Evolutionary conservation across 2,113 vertebrate species (phyloP).

Genomic region (Odocoileus virginianus): DNA sequence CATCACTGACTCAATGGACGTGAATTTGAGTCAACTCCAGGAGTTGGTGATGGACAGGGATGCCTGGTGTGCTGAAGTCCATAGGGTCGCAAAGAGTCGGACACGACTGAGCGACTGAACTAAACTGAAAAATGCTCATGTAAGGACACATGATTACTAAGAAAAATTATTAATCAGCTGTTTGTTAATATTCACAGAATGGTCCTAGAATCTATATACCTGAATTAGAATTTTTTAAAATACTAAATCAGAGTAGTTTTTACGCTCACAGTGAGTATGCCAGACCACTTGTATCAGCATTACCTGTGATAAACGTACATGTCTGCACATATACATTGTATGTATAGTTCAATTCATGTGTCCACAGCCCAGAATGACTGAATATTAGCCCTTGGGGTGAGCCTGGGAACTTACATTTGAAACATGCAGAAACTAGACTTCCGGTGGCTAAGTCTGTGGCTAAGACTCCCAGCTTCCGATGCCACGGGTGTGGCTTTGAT

Average conservation of each 20-base stretch:
- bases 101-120: not conserved
- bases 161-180: not conserved
- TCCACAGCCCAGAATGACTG: not conserved
- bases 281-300: not conserved
- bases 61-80: not conserved
- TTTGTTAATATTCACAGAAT: not conserved
- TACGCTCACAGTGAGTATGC: not conserved
- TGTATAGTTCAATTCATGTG: not conserved
- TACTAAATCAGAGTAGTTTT: not conserved
- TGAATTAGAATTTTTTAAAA: not conserved
- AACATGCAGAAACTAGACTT: not conserved
- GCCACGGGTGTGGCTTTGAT: accelerated
- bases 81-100: accelerated
- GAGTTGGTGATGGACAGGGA: not conserved
- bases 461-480: not conserved
- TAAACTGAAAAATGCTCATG: not conserved
- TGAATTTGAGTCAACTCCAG: not conserved
- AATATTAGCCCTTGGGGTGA: not conserved
- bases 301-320: not conserved
- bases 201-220: not conserved
- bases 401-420: not conserved
- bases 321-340: not conserved
- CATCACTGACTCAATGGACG: not conserved
- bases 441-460: not conserved
- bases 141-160: not conserved